Evolutionary conservation across 1,140 invertebrate species (phyloP), one percentile per base, ranked within the genome.

Genomic region (Aphis craccivora): DNA sequence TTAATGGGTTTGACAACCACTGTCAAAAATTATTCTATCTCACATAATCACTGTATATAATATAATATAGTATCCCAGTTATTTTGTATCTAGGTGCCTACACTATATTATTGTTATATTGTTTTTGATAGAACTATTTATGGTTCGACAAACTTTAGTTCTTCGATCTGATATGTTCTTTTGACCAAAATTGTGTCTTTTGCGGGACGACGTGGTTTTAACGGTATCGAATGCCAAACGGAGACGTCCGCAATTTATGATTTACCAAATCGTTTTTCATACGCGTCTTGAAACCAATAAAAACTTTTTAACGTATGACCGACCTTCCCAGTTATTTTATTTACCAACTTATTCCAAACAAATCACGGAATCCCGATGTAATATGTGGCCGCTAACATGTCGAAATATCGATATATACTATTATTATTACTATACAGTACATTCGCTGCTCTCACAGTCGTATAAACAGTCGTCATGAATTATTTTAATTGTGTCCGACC

Each of bases 251-350:
- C 86, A 45, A 88, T 51, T 51, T 88, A 88, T 51, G 86, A 88
- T 88, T 88, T 35, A 35, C 45, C 18, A 51, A 88, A 51, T 88
- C 86, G 45, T 51, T 88, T 88, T 88, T 88, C 45, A n/a, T 88
- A 35, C 30, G 18, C 30, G 8, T 88, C 45, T 51, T 22, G 48
- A 35, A 35, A 35, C 86, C 86, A 51, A 88, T 88, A 88, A 88
- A 88, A 88, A 88, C 86, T 88, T 51, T 88, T 35, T 43, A n/a
- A 48, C 84, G 30, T 51, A 51, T 22, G 43, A 87, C 45, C 45
- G 7, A 35, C 86, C 86, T 35, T 6, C n/a, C 45, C 23, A 51
- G 45, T 35, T 30, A 43, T 87, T 18, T 87, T 87, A 48, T 45
- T 45, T 48, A 45, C 86, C 43, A 30, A 87, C 86, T 87, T 22